Evolutionary conservation across 2,888 invertebrate species (phyloP), one percentile per base, ranked within the genome.

Genomic region (Leptura quadrifasciata): DNA sequence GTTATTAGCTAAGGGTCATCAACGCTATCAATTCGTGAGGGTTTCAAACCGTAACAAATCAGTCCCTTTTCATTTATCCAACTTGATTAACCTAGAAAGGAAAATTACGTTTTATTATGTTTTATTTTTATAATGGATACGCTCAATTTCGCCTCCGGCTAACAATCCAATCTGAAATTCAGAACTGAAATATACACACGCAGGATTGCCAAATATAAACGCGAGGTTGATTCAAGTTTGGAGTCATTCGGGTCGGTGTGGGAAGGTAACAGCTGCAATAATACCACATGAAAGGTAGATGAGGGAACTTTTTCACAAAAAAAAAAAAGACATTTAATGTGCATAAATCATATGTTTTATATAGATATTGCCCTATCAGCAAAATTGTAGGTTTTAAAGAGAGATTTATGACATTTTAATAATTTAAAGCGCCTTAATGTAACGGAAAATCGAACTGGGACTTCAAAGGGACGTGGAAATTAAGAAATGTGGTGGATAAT

Each of bases 231-330:
- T 18, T 21, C 55, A 10, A 57, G 8, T 57, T 57, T 47, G n/a
- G 15, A 64, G 64, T 39, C 64, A 39, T 64, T 39, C 20, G 64
- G 47, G 9, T n/a, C 15, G 57, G 57, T 65, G 55, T 55, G 65
- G 72, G 72, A 72, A 64, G 54, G 24, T 20, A 65, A 20, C 64
- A 63, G 64, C 63, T 72, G 72, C 39, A 55, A 72, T 57, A 72
- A 57, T 57, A 64, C 35, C 64, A 65, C 57, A 63, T 64, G 64
- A 64, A 65, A 17, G 15, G 47, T 47, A 18, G 21, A 64, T 35
- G 20, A 18, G 47, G 47, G 21, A 64, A 47, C 35, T 47, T 21
- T 64, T 47, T 64, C 47, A 64, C 35, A 64, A 47, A 64, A 47
- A 64, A 47, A 64, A 47, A 47, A 64, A 20, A 47, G 21, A 21